These are phyloP conservation scores for Brachyrhaphis roseni DNA, from an alignment of 2,797 vertebrate genomes.

Conservation along the genomic window DNA sequence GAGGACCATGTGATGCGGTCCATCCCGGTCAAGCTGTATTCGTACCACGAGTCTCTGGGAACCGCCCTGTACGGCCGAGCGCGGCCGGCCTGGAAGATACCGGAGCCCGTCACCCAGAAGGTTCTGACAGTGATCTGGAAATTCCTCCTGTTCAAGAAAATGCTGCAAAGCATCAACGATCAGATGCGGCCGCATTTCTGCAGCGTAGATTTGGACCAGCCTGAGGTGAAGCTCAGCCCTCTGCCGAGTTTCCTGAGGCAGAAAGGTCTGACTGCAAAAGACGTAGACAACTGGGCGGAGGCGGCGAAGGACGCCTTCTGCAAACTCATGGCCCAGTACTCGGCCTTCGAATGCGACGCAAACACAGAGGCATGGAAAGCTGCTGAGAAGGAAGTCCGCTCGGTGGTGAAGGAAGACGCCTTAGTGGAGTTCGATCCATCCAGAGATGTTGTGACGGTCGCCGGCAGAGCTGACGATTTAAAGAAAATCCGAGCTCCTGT, in stretches of 20 bases:
- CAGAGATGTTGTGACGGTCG: slow-evolving; percentile 66
- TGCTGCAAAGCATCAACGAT: slow-evolving; percentile 66
- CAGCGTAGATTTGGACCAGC: slow-evolving; percentile 66
- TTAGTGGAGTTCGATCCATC: slow-evolving; percentile 56
- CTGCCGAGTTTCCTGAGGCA: slow-evolving; percentile 71
- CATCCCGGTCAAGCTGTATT: slow-evolving; percentile 79
- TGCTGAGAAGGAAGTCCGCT: slow-evolving; percentile 63
- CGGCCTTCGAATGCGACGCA: slow-evolving; percentile 43
- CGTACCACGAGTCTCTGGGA: slow-evolving; percentile 79
- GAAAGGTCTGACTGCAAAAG: slow-evolving; percentile 53
- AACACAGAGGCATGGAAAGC: slow-evolving; percentile 72
- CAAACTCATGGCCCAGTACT: slow-evolving; percentile 72
- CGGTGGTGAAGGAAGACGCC: slow-evolving; percentile 54
- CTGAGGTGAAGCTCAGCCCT: slow-evolving; percentile 75
- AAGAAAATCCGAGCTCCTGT: slow-evolving; percentile 60
- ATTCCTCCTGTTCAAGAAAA: slow-evolving; percentile 75
- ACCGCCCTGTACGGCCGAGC: slow-evolving; percentile 83
- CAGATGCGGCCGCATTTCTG: slow-evolving; percentile 81
- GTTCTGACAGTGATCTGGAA: slow-evolving; percentile 75
- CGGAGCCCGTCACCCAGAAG: slow-evolving; percentile 75
- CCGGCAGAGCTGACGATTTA: slow-evolving; percentile 76
- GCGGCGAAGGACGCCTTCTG: slow-evolving; percentile 62
- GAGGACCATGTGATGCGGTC: slow-evolving; percentile 69
- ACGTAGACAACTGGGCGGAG: slow-evolving; percentile 79
- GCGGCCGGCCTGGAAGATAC: slow-evolving; percentile 80